A percentile compares a stretch with the other conserved stretches of the same genome.
Conservation (phyloP, 1,140 invertebrate genomes). For the Leptinotarsa undecemlineata region DNA sequence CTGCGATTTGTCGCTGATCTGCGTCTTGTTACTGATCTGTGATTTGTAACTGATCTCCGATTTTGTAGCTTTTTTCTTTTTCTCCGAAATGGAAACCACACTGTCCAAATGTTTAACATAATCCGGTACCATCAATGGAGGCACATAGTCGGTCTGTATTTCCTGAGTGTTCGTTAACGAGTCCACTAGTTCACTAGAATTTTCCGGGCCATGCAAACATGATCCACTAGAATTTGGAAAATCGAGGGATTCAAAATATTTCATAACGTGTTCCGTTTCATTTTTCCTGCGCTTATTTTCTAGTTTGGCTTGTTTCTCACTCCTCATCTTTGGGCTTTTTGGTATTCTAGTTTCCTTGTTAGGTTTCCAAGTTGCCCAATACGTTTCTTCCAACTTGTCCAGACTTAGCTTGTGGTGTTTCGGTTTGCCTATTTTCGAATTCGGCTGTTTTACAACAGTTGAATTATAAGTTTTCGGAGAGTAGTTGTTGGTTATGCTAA, state of each 20-base stretch:
- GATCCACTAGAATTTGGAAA: neutral
- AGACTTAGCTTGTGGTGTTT: conserved; percentile 29
- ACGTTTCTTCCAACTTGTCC: conserved; percentile 50
- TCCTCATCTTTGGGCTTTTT: conserved; percentile 6
- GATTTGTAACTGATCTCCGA: neutral
- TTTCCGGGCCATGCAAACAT: neutral
- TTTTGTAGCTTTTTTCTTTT: conserved; percentile 11
- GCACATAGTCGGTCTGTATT: conserved; percentile 36
- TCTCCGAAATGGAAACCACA: neutral
- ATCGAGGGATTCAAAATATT: conserved; percentile 6
- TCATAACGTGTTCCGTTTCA: neutral
- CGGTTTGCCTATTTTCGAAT: conserved; percentile 17
- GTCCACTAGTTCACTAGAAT: neutral
- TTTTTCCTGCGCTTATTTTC: conserved; percentile 8
- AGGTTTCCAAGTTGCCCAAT: conserved; percentile 53
- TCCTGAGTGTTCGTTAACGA: conserved; percentile 29
- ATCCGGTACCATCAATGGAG: neutral
- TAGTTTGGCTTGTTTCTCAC: neutral
- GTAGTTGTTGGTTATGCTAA: conserved; percentile 28
- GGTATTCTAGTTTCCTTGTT: conserved; percentile 31
- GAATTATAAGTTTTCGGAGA: conserved; percentile 15
- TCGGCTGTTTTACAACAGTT: neutral
- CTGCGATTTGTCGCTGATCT: too few relatives aligned
- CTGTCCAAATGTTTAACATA: neutral
- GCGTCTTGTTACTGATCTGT: neutral